Evolutionary conservation across 2,888 invertebrate genomes (phyloP).

Genomic region (Ferdinandea cuprea): DNA sequence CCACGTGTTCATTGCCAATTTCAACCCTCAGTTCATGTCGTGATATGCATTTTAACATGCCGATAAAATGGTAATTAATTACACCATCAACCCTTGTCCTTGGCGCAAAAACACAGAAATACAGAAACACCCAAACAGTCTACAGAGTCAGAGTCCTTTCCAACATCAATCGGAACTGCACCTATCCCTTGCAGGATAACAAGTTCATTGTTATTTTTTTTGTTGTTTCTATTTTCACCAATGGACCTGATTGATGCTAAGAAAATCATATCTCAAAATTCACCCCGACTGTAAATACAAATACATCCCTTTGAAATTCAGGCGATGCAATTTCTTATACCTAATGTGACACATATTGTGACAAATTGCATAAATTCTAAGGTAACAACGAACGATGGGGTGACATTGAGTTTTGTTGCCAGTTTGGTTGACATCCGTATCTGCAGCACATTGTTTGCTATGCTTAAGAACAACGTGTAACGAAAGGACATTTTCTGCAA

Average conservation of each 20-base stretch:
- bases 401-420: constrained; percentile 45
- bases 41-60: constrained; percentile 76
- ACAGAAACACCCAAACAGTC: constrained; percentile 51
- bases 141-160: no score
- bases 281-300: constrained; percentile 35
- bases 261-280: constrained; percentile 35
- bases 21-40: constrained; percentile 51
- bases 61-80: constrained; percentile 76
- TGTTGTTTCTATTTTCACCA: constrained; percentile 33
- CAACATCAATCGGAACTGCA: constrained; percentile 64
- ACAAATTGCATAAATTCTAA: constrained; percentile 81
- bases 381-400: constrained; percentile 37
- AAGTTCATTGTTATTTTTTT: constrained; percentile 57
- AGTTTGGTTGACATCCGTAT: constrained; percentile 32
- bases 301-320: constrained; percentile 33
- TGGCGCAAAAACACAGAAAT: constrained; percentile 40
- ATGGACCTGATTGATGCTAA: constrained; percentile 75
- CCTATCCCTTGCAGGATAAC: constrained; percentile 39
- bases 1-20: constrained; percentile 68
- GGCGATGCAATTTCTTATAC: constrained; percentile 80
- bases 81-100: constrained; percentile 42
- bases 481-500: constrained; percentile 82
- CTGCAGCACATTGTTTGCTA: constrained; percentile 70
- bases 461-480: constrained; percentile 81
- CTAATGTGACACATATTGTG: constrained; percentile 84